phyloP scores from a whole-genome alignment of 1,140 invertebrate species.

The Saxidomus purpurata region DNA sequence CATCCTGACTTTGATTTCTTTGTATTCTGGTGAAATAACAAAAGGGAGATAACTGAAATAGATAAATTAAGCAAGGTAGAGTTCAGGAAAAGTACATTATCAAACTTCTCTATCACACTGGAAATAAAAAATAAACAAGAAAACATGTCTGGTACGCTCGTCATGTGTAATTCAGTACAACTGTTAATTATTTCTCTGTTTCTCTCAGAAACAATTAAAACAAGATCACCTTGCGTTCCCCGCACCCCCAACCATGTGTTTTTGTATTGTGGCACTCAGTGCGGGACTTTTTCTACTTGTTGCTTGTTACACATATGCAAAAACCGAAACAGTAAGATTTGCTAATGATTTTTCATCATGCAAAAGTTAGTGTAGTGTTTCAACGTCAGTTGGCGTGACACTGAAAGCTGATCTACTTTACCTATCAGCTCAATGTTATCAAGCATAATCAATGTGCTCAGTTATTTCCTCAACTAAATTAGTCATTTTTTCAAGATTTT shows the following conservation, averaged over 20 bases:
- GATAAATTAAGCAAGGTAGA: not conserved
- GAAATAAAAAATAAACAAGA: not conserved
- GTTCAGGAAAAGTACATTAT: not conserved
- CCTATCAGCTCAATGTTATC: conserved; percentile 23
- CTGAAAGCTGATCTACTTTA: not conserved
- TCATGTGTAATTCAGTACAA: not conserved
- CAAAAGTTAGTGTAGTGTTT: not conserved
- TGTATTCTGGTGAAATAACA: not conserved
- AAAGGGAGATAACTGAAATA: not conserved
- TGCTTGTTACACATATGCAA: conserved; percentile 4
- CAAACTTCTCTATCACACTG: not conserved
- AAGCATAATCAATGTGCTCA: conserved; percentile 20
- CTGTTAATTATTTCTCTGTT: conserved; percentile 17
- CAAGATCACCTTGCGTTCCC: not conserved
- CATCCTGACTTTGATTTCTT: no score
- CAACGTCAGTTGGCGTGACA: not conserved
- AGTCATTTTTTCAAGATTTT: conserved; percentile 9
- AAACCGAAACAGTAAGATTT: not conserved
- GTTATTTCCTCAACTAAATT: conserved; percentile 39
- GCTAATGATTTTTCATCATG: conserved; percentile 21
- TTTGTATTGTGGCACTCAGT: not conserved
- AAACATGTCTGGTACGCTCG: not conserved
- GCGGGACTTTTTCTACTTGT: conserved; percentile 9
- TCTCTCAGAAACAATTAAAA: not conserved
- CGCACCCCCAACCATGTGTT: not conserved